Percentiles rank a stretch among this genome's conserved stretches.
phyloP scores from a whole-genome alignment of 2,113 vertebrate species.

The Arenaria interpres region DNA sequence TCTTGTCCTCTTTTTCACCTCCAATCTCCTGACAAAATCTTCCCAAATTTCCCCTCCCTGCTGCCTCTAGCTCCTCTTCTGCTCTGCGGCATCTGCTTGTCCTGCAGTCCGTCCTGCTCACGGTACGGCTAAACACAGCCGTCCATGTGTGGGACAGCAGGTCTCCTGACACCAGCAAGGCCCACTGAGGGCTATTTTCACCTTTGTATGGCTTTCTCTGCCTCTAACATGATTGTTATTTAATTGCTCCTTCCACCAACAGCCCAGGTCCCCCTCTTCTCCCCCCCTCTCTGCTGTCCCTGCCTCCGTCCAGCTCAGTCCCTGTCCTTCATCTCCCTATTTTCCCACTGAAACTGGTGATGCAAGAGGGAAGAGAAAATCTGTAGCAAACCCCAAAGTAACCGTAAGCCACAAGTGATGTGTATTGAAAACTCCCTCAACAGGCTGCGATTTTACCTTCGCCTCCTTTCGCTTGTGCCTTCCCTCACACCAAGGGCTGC shows the following conservation, averaged over 20 bases:
- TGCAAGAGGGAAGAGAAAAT: not conserved
- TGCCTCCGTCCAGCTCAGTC: not conserved
- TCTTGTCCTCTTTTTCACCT: not conserved
- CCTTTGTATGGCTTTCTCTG: not conserved
- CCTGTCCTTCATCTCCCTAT: not conserved
- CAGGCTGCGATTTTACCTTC: not conserved
- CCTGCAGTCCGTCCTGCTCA: not conserved
- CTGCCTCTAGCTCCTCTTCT: not conserved
- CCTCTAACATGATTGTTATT: not conserved
- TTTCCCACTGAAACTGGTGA: not conserved
- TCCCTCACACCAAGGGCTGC: not conserved
- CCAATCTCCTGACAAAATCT: not conserved
- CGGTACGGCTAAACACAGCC: not conserved
- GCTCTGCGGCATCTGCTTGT: accelerated
- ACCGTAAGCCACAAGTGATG: accelerated
- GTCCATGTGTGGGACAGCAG: not conserved
- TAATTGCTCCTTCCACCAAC: not conserved
- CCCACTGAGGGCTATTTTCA: accelerated
- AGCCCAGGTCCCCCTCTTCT: accelerated
- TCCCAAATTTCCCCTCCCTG: not conserved
- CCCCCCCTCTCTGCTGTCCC: not conserved
- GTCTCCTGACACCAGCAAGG: not conserved
- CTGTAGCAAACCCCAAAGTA: not conserved
- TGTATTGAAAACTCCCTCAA: not conserved
- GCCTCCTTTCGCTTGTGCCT: accelerated